Percentiles rank a stretch among this genome's conserved stretches.
phyloP scores from a whole-genome alignment of 2,888 invertebrate genomes.

The Prosapia bicincta region DNA sequence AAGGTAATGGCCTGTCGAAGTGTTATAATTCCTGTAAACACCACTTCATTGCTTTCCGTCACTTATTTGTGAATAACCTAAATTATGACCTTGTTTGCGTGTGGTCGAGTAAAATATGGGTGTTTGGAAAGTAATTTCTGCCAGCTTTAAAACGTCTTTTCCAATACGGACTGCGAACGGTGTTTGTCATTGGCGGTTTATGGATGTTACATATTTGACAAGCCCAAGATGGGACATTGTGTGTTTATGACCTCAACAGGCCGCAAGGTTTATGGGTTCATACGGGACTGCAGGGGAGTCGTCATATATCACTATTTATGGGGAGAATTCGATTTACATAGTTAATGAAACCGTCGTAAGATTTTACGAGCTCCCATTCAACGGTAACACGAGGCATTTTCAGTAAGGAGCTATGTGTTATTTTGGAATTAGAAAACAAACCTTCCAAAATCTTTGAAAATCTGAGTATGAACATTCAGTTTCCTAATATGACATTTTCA shows the following conservation, averaged over 20 bases:
- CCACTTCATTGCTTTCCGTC: too few species aligned
- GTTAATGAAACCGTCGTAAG: neutral
- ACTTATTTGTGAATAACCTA: too few species aligned
- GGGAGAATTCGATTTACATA: slow-evolving; percentile 2
- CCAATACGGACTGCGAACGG: neutral
- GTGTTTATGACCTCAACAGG: neutral
- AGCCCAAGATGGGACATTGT: neutral
- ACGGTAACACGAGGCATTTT: too few species aligned
- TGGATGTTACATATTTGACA: slow-evolving; percentile 1
- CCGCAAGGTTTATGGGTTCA: neutral
- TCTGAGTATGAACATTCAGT: too few species aligned
- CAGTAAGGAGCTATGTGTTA: too few species aligned
- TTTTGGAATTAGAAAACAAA: too few species aligned
- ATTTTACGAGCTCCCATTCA: neutral
- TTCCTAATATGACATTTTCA: too few species aligned
- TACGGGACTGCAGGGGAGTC: neutral
- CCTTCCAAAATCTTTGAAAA: too few species aligned
- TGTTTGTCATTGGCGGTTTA: neutral
- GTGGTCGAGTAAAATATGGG: neutral
- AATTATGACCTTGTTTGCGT: too few species aligned
- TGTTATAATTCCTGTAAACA: too few species aligned
- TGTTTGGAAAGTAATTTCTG: neutral
- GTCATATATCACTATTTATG: neutral
- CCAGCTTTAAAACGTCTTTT: neutral
- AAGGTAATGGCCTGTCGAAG: too few species aligned